Evolutionary conservation across 2,888 invertebrate genomes (phyloP).

Genomic region (Parasteatoda lunata): DNA sequence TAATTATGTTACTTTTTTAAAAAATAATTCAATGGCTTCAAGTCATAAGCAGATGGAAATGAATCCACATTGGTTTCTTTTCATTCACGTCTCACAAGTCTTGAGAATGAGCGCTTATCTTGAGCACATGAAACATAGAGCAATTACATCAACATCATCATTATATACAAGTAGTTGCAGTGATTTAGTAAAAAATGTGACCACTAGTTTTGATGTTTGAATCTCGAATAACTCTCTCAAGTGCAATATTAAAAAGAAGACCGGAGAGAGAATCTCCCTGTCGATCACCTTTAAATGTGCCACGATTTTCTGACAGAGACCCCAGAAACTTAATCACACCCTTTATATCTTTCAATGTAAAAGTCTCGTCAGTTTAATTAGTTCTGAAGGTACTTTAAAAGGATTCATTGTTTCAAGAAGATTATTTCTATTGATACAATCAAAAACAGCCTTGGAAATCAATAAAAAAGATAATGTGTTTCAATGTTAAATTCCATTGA

Average conservation of each 20-base stretch:
- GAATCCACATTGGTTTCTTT: background rate
- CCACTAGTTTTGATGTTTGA: background rate
- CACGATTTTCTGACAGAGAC: background rate
- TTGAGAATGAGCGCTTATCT: background rate
- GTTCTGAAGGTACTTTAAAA: background rate
- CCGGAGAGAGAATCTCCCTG: background rate
- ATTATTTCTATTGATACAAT: background rate
- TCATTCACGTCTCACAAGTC: background rate
- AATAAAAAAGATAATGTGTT: background rate
- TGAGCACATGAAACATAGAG: background rate
- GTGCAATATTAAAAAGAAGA: background rate
- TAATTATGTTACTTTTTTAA: too few relatives aligned
- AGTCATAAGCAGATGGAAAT: too few relatives aligned
- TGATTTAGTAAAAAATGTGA: background rate
- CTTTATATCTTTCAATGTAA: background rate
- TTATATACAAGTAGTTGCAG: background rate
- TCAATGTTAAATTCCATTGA: constrained; percentile 4
- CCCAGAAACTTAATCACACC: background rate
- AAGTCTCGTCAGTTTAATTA: background rate
- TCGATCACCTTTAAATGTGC: background rate
- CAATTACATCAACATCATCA: background rate
- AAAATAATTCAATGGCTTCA: too few relatives aligned
- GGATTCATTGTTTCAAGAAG: background rate
- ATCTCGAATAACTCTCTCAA: background rate
- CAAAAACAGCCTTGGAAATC: background rate